Percentiles rank a stretch among this genome's conserved stretches.
These are phyloP conservation scores for Lepus timidus DNA, from an alignment of 2,113 vertebrate species.

Conservation along the genomic window DNA sequence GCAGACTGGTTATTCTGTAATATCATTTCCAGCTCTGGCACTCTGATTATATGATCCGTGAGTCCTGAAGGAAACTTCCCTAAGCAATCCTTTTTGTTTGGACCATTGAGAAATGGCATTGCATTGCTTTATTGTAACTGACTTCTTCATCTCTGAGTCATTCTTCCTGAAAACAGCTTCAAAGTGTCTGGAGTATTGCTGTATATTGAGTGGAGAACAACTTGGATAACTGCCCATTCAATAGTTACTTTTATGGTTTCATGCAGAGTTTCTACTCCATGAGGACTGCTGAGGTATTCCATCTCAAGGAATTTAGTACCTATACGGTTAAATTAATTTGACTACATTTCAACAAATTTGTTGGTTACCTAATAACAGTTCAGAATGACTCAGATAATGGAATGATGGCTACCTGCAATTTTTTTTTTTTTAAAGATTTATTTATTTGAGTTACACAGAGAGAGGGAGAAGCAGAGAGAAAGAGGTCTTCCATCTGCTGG, in stretches of 20 bases:
- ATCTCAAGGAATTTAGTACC: slow-evolving; percentile 32
- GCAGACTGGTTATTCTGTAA: slow-evolving; percentile 33
- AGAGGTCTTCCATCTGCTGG: too few relatives aligned
- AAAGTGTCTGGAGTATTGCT: slow-evolving; percentile 48
- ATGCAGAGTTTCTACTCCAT: slow-evolving; percentile 20
- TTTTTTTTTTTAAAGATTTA: too few relatives aligned
- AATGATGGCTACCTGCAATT: not conserved
- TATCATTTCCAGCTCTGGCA: slow-evolving; percentile 41
- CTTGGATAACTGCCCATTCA: slow-evolving; percentile 52
- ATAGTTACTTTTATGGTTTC: slow-evolving; percentile 64
- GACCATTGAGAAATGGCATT: slow-evolving; percentile 64
- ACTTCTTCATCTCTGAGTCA: slow-evolving; percentile 71
- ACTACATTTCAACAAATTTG: slow-evolving; percentile 18
- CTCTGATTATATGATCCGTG: slow-evolving; percentile 46
- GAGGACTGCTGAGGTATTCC: slow-evolving; percentile 12
- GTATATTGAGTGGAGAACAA: slow-evolving; percentile 60
- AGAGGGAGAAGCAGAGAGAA: too few relatives aligned
- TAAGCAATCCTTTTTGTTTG: slow-evolving; percentile 43
- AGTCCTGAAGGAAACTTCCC: slow-evolving; percentile 57
- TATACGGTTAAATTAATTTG: slow-evolving; percentile 15
- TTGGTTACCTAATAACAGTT: slow-evolving; percentile 35
- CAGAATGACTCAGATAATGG: slow-evolving; percentile 28
- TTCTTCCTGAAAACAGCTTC: slow-evolving; percentile 66
- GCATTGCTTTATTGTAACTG: slow-evolving; percentile 51
- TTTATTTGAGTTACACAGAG: too few relatives aligned